phyloP scores from a whole-genome alignment of 1,140 invertebrate genomes.

The Bombus terrestris region DNA sequence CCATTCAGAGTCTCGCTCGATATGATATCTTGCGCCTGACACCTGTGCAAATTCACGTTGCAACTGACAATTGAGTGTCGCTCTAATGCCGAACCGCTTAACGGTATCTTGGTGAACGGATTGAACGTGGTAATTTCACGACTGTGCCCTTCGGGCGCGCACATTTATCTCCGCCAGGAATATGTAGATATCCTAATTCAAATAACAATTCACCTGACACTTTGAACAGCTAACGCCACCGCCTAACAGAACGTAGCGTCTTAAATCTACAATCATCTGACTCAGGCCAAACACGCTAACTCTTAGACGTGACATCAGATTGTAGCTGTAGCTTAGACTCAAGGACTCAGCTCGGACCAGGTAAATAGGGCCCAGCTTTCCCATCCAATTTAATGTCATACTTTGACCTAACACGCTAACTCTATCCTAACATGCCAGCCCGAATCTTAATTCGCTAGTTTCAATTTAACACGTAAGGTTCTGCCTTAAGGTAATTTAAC shows the following conservation, averaged over 20 bases:
- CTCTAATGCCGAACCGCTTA: conserved; percentile 7
- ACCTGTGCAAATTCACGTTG: conserved; percentile 45
- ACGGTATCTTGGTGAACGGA: background rate
- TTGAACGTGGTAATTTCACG: background rate
- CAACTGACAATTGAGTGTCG: conserved; percentile 30
- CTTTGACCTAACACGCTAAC: background rate
- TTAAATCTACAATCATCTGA: too few relatives aligned
- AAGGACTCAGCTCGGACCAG: too few relatives aligned
- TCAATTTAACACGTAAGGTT: background rate
- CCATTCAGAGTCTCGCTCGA: conserved; percentile 30
- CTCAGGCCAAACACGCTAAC: too few relatives aligned
- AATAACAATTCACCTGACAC: too few relatives aligned
- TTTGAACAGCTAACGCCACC: too few relatives aligned
- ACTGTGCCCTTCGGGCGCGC: background rate
- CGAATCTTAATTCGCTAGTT: background rate
- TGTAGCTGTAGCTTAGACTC: too few relatives aligned
- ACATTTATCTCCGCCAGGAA: background rate
- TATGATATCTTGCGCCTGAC: conserved; percentile 40
- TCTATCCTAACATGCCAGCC: background rate
- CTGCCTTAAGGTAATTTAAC: too few relatives aligned
- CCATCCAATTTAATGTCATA: background rate
- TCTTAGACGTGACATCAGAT: too few relatives aligned
- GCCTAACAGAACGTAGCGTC: too few relatives aligned
- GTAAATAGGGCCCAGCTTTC: background rate
- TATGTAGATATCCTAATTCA: too few relatives aligned